Base-by-base conservation (phyloP, 2,888 invertebrate genomes). In the Plagiodera versicolora region DNA sequence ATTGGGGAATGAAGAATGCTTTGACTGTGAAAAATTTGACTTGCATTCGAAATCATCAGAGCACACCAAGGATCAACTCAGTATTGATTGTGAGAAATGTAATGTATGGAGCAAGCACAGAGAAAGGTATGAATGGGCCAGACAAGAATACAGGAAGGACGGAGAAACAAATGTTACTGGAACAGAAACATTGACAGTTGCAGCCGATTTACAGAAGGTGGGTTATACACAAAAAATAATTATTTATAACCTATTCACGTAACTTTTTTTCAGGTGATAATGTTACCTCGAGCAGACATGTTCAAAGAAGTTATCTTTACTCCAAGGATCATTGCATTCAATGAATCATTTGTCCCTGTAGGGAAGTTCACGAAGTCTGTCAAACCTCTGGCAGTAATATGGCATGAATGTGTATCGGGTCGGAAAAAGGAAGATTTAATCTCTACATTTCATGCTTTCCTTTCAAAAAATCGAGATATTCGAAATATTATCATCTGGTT, bases 321-420 rank as follows among this genome's bases (percentile, higher is more conserved):
- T 9, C 53, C 32, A 47, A 47, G 67, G 17, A 18, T 67, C 6
- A 55, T 63, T 44, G 61, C 60, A 11, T 69, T 50, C 47, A 66
- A 69, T 56, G 60, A 66, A 59, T 67, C 58, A 28, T 69, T 68
- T 48, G 69, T 67, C 11, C 67, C 66, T 17, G 18, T 70, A n/a
- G 68, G 67, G 11, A 64, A 61, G 20, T 32, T 20, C 14, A 47
- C 39, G 10, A 54, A 54, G 16, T n/a, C 49, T 19, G 14, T 39
- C 14, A 39, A 16, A 16, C 58, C 66, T 9, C 4, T 60, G 8
- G 69, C 70, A 24, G 59, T 62, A 28, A 51, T 70, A 14, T 70
- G 70, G 73, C 70, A 75, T 58, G 73, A 75, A 66, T 73, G 66
- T 10, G 51, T 51, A 35, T 16, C 20, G 10, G 51, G 51, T 16